A percentile compares a stretch with the other conserved stretches of the same genome.
Conservation (phyloP, 2,888 invertebrate genomes). For the Dicranocentrus wangi region DNA sequence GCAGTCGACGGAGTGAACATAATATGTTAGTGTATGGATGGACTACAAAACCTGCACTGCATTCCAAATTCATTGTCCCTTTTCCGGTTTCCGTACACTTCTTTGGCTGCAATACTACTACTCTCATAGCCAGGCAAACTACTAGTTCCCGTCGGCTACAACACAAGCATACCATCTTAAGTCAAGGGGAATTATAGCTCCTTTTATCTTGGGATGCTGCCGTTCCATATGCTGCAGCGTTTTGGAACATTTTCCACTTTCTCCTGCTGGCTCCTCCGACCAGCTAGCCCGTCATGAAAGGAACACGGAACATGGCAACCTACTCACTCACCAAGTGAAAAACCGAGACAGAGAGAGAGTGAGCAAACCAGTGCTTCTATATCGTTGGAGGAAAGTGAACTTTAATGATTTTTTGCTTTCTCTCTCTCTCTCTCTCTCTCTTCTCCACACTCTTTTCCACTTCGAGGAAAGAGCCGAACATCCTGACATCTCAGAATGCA, state of each 20-base stretch:
- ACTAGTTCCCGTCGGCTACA: too few relatives aligned
- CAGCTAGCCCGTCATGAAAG: not conserved
- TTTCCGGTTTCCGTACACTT: not conserved
- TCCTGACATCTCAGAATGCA: too few relatives aligned
- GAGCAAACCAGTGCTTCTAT: not conserved
- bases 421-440: constrained; percentile 3
- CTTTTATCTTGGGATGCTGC: constrained; percentile 3
- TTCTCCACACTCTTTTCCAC: not conserved
- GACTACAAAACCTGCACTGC: not conserved
- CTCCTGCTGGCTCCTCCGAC: not conserved
- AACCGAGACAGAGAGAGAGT: not conserved
- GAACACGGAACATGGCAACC: constrained; percentile 6
- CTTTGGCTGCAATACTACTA: not conserved
- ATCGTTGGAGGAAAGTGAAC: constrained; percentile 13
- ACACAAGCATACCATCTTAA: not conserved
- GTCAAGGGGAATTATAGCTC: not conserved
- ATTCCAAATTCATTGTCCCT: not conserved
- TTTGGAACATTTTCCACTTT: not conserved
- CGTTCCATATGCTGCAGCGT: not conserved
- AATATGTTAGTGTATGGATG: not conserved
- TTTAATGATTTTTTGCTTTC: constrained; percentile 32
- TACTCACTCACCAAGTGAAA: not conserved
- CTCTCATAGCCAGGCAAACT: too few relatives aligned
- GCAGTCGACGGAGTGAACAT: constrained; percentile 2
- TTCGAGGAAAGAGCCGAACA: not conserved